Evolutionary conservation across 1,140 invertebrate genomes (phyloP).

Genomic region (Drosophila lacteicornis): DNA sequence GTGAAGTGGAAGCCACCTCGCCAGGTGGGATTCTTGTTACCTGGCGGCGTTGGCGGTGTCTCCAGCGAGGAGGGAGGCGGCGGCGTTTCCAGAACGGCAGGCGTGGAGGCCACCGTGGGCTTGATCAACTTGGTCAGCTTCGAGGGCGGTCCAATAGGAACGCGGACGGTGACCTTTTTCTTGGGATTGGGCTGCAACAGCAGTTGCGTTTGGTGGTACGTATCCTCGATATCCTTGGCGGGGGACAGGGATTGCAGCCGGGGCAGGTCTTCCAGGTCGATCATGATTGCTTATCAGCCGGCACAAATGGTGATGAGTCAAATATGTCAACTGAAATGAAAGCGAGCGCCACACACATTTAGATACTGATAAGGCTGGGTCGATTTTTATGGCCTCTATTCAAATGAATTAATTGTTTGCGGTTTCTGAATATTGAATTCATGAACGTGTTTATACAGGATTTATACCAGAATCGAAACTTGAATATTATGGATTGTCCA

Average conservation of each 20-base stretch:
- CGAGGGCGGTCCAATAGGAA: conserved; percentile 46
- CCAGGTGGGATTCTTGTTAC: conserved; percentile 11
- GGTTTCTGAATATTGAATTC: background rate
- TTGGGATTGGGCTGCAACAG: conserved; percentile 31
- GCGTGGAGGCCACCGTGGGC: conserved; percentile 59
- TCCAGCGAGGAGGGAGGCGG: conserved; percentile 28
- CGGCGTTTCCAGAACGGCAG: conserved; percentile 21
- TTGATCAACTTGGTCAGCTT: conserved; percentile 57
- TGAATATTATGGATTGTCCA: no score
- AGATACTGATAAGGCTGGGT: conserved; percentile 21
- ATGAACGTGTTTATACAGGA: no score
- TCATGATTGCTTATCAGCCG: conserved; percentile 54
- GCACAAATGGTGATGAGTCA: conserved; percentile 28
- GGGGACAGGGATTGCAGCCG: conserved; percentile 80
- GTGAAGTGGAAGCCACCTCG: conserved; percentile 34
- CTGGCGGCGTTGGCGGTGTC: conserved; percentile 38
- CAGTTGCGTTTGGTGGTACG: conserved; percentile 27
- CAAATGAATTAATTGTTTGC: background rate
- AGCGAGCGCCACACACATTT: conserved; percentile 17
- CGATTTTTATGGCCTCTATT: background rate
- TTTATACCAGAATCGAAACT: no score
- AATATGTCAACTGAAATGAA: conserved; percentile 38
- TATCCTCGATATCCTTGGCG: conserved; percentile 62
- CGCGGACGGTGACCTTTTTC: conserved; percentile 29
- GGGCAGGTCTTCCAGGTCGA: conserved; percentile 77